phyloP scores from a whole-genome alignment of 2,797 vertebrate species.

The Martes flavigula region DNA sequence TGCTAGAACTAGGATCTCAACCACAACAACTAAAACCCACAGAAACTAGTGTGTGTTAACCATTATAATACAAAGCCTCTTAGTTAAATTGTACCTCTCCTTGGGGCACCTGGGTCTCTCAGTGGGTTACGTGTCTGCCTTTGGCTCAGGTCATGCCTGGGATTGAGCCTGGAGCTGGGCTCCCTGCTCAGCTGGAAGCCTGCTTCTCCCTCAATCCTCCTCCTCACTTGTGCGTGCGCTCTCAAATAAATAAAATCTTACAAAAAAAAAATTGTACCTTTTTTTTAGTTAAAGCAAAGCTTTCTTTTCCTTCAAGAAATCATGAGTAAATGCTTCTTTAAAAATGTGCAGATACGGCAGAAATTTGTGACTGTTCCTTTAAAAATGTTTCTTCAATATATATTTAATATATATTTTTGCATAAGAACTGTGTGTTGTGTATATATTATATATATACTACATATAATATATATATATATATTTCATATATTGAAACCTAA shows the following conservation, averaged over 20 bases:
- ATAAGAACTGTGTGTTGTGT: neutral
- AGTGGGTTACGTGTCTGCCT: neutral
- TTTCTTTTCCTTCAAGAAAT: neutral
- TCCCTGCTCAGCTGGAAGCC: neutral
- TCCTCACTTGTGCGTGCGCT: neutral
- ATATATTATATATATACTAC: neutral
- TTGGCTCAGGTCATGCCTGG: neutral
- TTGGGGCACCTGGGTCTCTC: neutral
- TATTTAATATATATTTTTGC: neutral
- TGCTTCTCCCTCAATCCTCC: neutral
- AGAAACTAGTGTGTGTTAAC: neutral
- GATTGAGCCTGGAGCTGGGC: no score
- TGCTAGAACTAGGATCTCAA: neutral
- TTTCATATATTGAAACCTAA: neutral
- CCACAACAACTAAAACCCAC: neutral
- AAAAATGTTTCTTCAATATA: neutral
- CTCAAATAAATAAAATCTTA: neutral
- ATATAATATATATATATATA: neutral
- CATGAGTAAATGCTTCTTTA: neutral
- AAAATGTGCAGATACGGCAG: neutral
- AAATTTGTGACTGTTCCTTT: neutral
- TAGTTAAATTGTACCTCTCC: neutral
- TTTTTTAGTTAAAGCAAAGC: neutral
- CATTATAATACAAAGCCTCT: neutral
- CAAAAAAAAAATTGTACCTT: neutral